Conservation (phyloP, 2,113 vertebrate genomes). For the Pungitius pungitius region DNA sequence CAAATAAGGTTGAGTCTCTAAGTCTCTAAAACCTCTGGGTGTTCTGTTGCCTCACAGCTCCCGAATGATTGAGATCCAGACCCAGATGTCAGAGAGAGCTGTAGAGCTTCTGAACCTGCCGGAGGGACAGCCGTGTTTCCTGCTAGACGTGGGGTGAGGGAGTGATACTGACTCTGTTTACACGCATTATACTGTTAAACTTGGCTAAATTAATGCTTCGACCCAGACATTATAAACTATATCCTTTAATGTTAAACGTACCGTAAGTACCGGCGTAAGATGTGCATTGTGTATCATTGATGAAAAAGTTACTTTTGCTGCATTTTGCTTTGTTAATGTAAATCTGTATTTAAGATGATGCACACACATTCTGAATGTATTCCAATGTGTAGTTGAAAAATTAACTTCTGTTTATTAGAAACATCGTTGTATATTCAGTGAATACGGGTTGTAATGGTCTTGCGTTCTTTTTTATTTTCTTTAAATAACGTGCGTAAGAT, state of each 20-base stretch:
- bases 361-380: background rate
- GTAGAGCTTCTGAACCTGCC: constrained; percentile 91
- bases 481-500: background rate
- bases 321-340: background rate
- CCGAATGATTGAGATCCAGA: constrained; percentile 93
- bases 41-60: constrained; percentile 79
- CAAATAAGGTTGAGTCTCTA: background rate
- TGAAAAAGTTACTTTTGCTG: background rate
- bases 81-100: constrained; percentile 92
- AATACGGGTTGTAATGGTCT: background rate
- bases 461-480: background rate
- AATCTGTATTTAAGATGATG: background rate
- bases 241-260: background rate
- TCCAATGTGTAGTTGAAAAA: background rate
- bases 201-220: background rate
- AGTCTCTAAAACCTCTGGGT: background rate
- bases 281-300: constrained; percentile 6
- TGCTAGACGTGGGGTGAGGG: constrained; percentile 93
- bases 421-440: background rate
- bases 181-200: too few species aligned
- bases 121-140: constrained; percentile 84
- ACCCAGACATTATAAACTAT: background rate
- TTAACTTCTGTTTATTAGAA: background rate
- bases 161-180: background rate
- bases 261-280: background rate